phyloP scores from a whole-genome alignment of 2,797 vertebrate genomes.

The Mormyrops boulengeri region DNA sequence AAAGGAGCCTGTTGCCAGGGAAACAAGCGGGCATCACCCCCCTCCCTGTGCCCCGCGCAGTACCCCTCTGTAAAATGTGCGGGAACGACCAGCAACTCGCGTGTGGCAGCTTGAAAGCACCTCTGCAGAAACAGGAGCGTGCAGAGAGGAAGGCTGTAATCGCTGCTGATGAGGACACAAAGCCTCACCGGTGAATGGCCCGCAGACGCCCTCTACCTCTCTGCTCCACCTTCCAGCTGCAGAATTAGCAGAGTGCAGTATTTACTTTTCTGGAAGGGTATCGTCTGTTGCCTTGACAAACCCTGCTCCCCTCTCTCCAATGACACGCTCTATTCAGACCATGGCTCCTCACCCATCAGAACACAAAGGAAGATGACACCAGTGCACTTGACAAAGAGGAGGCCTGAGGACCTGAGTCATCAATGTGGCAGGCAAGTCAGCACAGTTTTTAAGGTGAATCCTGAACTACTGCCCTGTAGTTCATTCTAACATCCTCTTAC shows the following conservation, averaged over 20 bases:
- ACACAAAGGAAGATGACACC: background rate
- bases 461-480: background rate
- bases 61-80: background rate
- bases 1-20: constrained; percentile 11
- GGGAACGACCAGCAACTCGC: background rate
- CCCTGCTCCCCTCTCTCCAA: background rate
- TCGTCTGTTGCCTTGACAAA: background rate
- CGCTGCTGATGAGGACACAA: background rate
- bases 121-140: background rate
- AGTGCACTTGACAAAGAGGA: background rate
- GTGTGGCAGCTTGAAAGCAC: background rate
- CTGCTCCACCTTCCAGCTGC: background rate
- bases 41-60: background rate
- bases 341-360: background rate
- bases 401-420: background rate
- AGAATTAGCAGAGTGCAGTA: background rate
- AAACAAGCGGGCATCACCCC: background rate
- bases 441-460: background rate
- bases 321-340: background rate
- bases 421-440: background rate
- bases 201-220: background rate
- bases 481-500: background rate
- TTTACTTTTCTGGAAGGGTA: background rate
- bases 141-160: background rate
- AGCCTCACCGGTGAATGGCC: background rate